A percentile compares a stretch with the other conserved stretches of the same genome.
Evolutionary conservation across 2,888 invertebrate species (phyloP).

Genomic region (Artemia sinica): DNA sequence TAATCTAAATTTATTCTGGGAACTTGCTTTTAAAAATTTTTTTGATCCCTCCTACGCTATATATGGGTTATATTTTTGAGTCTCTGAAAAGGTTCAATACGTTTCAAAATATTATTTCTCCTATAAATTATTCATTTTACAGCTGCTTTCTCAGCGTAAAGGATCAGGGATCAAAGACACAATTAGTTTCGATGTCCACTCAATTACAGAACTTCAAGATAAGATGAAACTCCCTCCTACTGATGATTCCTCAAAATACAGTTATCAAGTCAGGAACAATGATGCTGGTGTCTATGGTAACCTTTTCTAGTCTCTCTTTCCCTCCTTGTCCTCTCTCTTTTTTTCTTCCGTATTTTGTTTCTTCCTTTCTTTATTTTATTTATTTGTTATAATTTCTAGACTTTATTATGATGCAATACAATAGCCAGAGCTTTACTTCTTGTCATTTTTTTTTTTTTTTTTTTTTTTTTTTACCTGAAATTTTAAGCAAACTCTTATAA

Average conservation of each 20-base stretch:
- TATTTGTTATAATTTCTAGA: too few species aligned
- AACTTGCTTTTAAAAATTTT: too few species aligned
- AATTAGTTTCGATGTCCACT: slow-evolving; percentile 81
- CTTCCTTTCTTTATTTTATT: not conserved
- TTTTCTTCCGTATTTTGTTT: slow-evolving; percentile 18
- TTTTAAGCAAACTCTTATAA: not conserved
- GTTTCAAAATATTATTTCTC: too few species aligned
- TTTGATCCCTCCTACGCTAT: too few species aligned
- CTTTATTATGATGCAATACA: slow-evolving; percentile 3
- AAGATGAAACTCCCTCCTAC: slow-evolving; percentile 51
- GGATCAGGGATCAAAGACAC: slow-evolving; percentile 57
- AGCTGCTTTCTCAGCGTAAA: slow-evolving; percentile 70
- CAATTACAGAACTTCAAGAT: slow-evolving; percentile 72
- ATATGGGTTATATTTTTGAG: too few species aligned
- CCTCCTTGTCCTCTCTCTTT: not conserved
- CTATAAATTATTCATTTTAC: slow-evolving; percentile 21
- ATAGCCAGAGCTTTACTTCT: slow-evolving; percentile 8
- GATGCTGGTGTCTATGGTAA: slow-evolving; percentile 51
- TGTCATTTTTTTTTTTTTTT: too few species aligned
- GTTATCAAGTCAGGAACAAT: slow-evolving; percentile 49
- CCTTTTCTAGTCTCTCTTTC: not conserved
- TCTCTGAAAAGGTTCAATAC: too few species aligned
- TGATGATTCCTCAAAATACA: slow-evolving; percentile 79
- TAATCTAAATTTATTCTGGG: too few species aligned
- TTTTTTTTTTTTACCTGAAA: not conserved